Evolutionary conservation across 2,888 invertebrate genomes (phyloP).

Genomic region (Brachycybe producta): DNA sequence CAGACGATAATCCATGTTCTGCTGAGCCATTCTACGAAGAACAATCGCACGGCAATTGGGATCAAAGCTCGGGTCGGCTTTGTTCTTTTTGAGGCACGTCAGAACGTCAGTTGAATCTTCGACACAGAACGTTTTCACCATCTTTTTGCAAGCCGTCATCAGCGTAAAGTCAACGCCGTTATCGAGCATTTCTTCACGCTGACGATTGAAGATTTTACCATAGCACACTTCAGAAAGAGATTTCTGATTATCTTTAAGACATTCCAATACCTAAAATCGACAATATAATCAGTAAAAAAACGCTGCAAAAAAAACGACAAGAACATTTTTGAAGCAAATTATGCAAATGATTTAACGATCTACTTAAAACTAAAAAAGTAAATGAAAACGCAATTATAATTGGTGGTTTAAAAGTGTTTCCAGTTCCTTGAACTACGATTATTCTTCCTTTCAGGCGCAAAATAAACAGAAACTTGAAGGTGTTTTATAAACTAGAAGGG

Average conservation of each 20-base stretch:
- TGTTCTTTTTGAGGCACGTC: conserved; percentile 62
- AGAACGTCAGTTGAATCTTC: conserved; percentile 52
- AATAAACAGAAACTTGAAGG: too few species aligned
- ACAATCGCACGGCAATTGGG: conserved; percentile 69
- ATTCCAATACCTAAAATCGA: conserved; percentile 57
- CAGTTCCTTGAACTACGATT: too few species aligned
- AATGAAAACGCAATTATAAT: too few species aligned
- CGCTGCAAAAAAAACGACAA: not conserved
- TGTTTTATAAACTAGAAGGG: too few species aligned
- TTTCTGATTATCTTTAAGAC: conserved; percentile 50
- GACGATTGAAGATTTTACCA: conserved; percentile 66
- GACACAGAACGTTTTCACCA: conserved; percentile 73
- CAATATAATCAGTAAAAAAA: not conserved
- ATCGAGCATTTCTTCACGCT: conserved; percentile 72
- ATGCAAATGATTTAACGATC: too few species aligned
- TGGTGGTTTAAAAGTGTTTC: too few species aligned
- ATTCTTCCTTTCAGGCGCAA: too few species aligned
- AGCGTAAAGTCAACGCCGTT: conserved; percentile 77
- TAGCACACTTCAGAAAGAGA: conserved; percentile 54
- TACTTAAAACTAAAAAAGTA: too few species aligned
- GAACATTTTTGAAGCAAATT: not conserved
- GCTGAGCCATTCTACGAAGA: conserved; percentile 76
- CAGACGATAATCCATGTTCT: conserved; percentile 76
- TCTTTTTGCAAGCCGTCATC: conserved; percentile 66
- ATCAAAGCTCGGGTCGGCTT: conserved; percentile 64